Conservation (phyloP, 2,888 invertebrate genomes). For the Myopa tessellatipennis region DNA sequence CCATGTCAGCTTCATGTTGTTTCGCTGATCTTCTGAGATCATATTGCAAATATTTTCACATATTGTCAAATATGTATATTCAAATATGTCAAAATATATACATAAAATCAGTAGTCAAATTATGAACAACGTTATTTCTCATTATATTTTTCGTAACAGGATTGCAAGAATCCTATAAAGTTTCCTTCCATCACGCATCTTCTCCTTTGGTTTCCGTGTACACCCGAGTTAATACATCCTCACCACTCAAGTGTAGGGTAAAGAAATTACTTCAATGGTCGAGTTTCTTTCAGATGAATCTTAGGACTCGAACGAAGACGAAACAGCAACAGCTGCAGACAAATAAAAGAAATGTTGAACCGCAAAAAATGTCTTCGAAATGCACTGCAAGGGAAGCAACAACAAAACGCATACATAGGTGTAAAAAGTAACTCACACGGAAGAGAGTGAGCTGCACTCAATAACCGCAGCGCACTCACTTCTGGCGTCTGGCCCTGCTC, state of each 20-base stretch:
- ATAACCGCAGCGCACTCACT: constrained; percentile 43
- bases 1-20: no score
- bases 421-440: constrained; percentile 61
- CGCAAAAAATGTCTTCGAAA: constrained; percentile 27
- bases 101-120: no score
- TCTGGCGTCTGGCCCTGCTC: constrained; percentile 24
- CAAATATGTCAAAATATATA: no score
- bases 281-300: constrained; percentile 15
- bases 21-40: no score
- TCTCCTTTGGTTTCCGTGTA: no score
- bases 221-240: no score
- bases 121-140: no score
- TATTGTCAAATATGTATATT: no score
- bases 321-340: constrained; percentile 11
- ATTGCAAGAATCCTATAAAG: no score
- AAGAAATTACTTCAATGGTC: constrained; percentile 18
- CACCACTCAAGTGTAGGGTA: not conserved
- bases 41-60: no score
- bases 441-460: constrained; percentile 43
- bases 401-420: constrained; percentile 55
- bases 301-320: constrained; percentile 16
- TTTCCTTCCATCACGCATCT: no score
- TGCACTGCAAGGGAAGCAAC: constrained; percentile 41
- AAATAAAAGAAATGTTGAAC: constrained; percentile 23
- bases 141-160: no score